Percentiles rank a stretch among this genome's conserved stretches.
Evolutionary conservation across 2,797 vertebrate genomes (phyloP).

Genomic region (Nannoperca australis): DNA sequence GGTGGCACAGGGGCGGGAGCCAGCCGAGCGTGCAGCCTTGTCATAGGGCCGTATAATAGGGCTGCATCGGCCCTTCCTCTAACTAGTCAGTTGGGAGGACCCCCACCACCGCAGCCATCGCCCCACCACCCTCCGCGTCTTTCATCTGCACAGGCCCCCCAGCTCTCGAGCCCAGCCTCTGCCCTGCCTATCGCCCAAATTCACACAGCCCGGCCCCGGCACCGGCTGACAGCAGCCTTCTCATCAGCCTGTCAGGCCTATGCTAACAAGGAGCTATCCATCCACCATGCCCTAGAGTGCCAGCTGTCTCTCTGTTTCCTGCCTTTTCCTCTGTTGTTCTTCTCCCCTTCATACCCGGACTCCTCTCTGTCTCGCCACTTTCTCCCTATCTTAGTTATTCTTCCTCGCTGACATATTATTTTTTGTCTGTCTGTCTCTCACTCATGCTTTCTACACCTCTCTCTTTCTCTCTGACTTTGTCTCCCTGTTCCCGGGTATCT

Average conservation of each 20-base stretch:
- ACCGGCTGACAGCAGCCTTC: slow-evolving; percentile 93
- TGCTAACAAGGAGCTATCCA: slow-evolving; percentile 94
- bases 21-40: slow-evolving; percentile 94
- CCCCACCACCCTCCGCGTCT: slow-evolving; percentile 68
- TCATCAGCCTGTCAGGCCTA: slow-evolving; percentile 95
- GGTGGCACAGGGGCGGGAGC: slow-evolving; percentile 79
- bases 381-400: slow-evolving; percentile 65
- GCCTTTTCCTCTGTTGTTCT: slow-evolving; percentile 73
- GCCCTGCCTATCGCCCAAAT: slow-evolving; percentile 72
- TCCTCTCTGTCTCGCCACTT: slow-evolving; percentile 56
- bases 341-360: slow-evolving; percentile 57
- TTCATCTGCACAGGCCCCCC: slow-evolving; percentile 78
- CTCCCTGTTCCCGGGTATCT: slow-evolving; percentile 62
- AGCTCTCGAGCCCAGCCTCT: slow-evolving; percentile 73
- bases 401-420: slow-evolving; percentile 70
- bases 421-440: slow-evolving; percentile 72
- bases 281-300: slow-evolving; percentile 86
- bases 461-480: slow-evolving; percentile 49
- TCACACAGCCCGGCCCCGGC: slow-evolving; percentile 73
- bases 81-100: slow-evolving; percentile 97
- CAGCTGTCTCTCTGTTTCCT: slow-evolving; percentile 85
- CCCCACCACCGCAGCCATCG: slow-evolving; percentile 48
- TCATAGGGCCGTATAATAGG: slow-evolving; percentile 96
- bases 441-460: slow-evolving; percentile 50
- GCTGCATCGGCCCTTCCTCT: slow-evolving; percentile 90